Base-by-base conservation (phyloP, 2,797 vertebrate genomes). In the Cynodonichthys magdalenae region DNA sequence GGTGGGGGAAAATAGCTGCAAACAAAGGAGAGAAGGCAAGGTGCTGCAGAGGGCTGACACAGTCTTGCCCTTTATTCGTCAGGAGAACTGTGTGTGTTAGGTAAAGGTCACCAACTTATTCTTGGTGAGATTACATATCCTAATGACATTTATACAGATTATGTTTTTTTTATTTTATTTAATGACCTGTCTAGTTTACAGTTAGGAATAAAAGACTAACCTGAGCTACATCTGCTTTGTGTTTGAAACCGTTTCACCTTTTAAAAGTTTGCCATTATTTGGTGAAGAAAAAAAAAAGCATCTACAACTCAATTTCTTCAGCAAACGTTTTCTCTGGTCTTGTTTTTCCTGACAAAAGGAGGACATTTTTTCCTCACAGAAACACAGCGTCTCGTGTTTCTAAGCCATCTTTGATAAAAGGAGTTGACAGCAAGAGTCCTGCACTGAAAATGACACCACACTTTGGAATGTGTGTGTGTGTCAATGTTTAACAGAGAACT, bases 401-500 rank as follows among this genome's bases (percentile, higher is more conserved):
- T 42, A 28, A 80, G 64, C 42, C 17, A 36, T 49, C 65, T 53
- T 63, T 63, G 29, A 84, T 63, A 77, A 39, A 72, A 57, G 28
- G 49, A 49, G 41, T 24, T 75, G 84, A 81, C 69, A 74, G 71
- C 63, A 71, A 82, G 62, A 72, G 80, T 75, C 64, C 55, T 8
- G 63, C 53, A 71, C 80, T 72, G 77, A 80, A 84, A 85, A 75
- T 58, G 73, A 86, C 71, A 81, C 77, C 74, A 51, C 66, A 34
- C 59, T 31, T 29, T 15, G 63, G 70, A 79, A 83, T 82, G 12
- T 15, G 34, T 65, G 47, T 52, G 63, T 29, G 69, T 71, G 50
- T 81, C 74, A 80, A 68, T 85, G 77, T 81, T 81, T 80, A 84
- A 87, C 79, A 52, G 60, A 77, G 63, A 45, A 57, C 51, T 15